Conservation (phyloP, 2,113 vertebrate species). For the Xenotilapia longispinis region DNA sequence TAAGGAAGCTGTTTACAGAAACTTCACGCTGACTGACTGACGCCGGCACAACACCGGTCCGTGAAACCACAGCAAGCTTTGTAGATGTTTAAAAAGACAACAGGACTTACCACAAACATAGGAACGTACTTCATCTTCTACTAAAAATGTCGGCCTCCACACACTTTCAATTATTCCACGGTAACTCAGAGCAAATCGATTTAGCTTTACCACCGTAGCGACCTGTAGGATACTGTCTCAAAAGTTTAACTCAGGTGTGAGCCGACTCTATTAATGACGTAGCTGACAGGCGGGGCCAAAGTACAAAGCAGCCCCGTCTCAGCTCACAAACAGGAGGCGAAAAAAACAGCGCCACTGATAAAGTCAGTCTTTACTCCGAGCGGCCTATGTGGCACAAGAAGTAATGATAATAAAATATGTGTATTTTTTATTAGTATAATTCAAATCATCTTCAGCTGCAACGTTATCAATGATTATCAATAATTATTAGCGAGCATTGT, state of each 20-base stretch:
- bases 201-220: neutral
- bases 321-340: neutral
- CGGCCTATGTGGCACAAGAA: neutral
- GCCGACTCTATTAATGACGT: neutral
- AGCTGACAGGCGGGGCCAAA: neutral
- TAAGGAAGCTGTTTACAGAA: neutral
- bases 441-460: neutral
- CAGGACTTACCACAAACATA: neutral
- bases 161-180: neutral
- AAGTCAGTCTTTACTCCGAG: neutral
- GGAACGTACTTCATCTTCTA: neutral
- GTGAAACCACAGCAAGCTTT: neutral
- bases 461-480: neutral
- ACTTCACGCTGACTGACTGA: neutral
- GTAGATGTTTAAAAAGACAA: neutral
- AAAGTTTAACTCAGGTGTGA: neutral
- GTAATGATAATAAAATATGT: neutral
- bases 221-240: neutral
- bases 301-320: accelerated
- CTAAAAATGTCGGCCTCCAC: neutral
- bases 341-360: neutral
- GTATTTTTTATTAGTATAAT: neutral
- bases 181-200: neutral
- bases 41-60: neutral
- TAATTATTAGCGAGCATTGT: neutral